Percentiles rank a stretch among this genome's conserved stretches.
These are phyloP conservation scores for Tadarida brasiliensis DNA, from an alignment of 2,797 vertebrate genomes.

Conservation along the genomic window DNA sequence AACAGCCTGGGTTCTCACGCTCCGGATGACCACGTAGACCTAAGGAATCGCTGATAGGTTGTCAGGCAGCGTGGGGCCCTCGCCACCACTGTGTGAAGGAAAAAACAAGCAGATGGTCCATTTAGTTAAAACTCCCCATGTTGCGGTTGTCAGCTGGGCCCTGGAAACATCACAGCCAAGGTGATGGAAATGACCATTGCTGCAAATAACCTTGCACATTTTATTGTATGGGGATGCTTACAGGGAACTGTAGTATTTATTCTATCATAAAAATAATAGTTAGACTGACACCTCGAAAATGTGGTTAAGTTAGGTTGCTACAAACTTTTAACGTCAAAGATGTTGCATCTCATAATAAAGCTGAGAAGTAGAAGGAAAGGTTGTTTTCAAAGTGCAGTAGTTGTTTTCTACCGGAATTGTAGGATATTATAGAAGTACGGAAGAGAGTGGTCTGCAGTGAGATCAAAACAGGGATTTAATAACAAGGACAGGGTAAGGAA, in stretches of 20 bases:
- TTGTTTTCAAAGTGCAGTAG: background rate
- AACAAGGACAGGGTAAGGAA: background rate
- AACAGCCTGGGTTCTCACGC: background rate
- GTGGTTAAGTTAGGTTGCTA: background rate
- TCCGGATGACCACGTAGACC: background rate
- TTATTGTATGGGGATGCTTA: background rate
- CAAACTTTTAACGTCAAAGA: background rate
- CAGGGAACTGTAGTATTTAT: background rate
- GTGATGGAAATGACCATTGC: background rate
- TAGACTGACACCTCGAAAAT: background rate
- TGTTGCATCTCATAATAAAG: background rate
- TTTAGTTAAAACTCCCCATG: background rate
- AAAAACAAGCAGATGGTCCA: constrained; percentile 23
- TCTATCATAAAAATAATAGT: background rate
- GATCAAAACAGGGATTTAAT: background rate
- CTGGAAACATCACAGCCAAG: background rate
- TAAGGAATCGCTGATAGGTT: background rate
- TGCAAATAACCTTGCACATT: constrained; percentile 18
- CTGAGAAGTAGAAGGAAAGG: background rate
- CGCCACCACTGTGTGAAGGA: background rate
- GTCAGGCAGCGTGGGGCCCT: background rate
- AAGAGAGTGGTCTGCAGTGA: background rate
- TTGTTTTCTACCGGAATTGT: background rate
- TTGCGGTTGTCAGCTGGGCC: background rate
- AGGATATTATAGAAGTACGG: background rate